A percentile compares a stretch with the other conserved stretches of the same genome.
Evolutionary conservation across 2,113 vertebrate species (phyloP).

Genomic region (Irena cyanogastra): DNA sequence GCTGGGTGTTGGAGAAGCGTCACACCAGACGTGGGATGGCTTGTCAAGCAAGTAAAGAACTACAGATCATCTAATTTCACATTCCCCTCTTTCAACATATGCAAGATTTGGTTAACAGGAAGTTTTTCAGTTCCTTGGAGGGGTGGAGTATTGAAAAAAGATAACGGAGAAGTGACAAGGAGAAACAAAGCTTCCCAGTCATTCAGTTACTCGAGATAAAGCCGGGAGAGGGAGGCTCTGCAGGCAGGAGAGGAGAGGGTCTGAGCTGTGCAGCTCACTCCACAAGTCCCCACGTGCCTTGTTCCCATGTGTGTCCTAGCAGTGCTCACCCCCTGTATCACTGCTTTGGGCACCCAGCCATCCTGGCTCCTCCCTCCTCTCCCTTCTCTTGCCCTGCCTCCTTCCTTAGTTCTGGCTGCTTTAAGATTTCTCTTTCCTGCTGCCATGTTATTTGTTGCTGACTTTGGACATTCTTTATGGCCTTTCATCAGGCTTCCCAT

Average conservation of each 20-base stretch:
- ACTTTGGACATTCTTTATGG: conserved; percentile 39
- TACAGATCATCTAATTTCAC: background rate
- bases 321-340: accelerated
- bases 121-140: background rate
- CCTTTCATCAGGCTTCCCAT: conserved; percentile 5
- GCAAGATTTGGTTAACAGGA: background rate
- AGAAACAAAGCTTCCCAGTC: background rate
- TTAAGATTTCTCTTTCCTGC: background rate
- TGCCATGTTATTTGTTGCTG: conserved; percentile 45
- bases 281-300: background rate
- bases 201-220: background rate
- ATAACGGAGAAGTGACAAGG: background rate
- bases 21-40: background rate
- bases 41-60: background rate
- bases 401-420: background rate
- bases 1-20: background rate
- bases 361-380: background rate
- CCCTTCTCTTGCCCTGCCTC: background rate
- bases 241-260: background rate
- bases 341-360: background rate
- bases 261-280: background rate
- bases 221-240: background rate
- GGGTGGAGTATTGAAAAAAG: background rate
- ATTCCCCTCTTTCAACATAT: background rate
- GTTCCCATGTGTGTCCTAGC: background rate